Evolutionary conservation across 2,888 invertebrate genomes (phyloP).

Genomic region (Acleris laterana): DNA sequence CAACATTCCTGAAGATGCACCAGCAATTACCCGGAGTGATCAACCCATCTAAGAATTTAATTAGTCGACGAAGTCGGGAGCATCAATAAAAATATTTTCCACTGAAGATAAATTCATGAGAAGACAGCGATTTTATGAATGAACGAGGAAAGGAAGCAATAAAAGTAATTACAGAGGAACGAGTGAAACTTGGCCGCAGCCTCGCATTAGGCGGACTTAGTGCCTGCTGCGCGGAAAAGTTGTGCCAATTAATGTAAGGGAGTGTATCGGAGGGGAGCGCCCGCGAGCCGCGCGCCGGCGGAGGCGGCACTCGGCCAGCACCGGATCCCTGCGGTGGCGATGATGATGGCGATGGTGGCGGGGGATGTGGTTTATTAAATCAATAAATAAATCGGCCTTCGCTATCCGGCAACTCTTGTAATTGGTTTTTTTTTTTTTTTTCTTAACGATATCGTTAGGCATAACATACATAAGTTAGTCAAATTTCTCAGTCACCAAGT

Average conservation of each 20-base stretch:
- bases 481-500: too few relatives aligned
- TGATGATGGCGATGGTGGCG: too few relatives aligned
- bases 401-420: too few relatives aligned
- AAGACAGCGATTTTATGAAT: slow-evolving; percentile 57
- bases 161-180: slow-evolving; percentile 68
- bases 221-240: slow-evolving; percentile 65
- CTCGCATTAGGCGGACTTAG: slow-evolving; percentile 65
- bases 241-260: slow-evolving; percentile 65
- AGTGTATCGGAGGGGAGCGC: slow-evolving; percentile 49
- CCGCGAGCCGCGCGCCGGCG: neutral
- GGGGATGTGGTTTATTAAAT: too few relatives aligned
- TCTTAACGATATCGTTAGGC: too few relatives aligned
- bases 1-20: slow-evolving; percentile 1
- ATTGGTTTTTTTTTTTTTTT: too few relatives aligned
- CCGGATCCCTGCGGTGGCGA: too few relatives aligned
- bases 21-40: slow-evolving; percentile 9
- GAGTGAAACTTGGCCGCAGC: slow-evolving; percentile 66
- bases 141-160: slow-evolving; percentile 64
- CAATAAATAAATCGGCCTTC: too few relatives aligned
- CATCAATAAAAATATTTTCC: slow-evolving; percentile 38
- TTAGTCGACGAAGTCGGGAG: slow-evolving; percentile 28
- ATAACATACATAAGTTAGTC: too few relatives aligned
- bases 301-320: neutral
- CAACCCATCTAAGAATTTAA: slow-evolving; percentile 34
- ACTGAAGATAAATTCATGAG: slow-evolving; percentile 47